phyloP scores from a whole-genome alignment of 2,113 vertebrate species.

The Eubucco bourcierii region DNA sequence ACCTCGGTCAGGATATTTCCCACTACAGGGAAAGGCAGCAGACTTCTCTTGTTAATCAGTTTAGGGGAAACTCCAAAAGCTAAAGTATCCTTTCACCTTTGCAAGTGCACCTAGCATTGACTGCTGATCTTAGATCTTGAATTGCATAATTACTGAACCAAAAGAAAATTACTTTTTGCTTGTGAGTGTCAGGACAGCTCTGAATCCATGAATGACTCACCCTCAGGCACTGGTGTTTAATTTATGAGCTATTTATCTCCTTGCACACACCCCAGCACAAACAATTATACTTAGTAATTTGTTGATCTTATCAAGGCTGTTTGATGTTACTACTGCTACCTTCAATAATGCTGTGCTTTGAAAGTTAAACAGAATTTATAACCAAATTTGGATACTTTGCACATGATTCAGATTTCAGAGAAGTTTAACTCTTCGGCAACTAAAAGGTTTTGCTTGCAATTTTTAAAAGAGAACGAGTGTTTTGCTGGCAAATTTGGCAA shows the following conservation, averaged over 20 bases:
- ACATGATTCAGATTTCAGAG: not conserved
- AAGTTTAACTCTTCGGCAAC: slow-evolving; percentile 41
- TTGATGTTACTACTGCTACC: slow-evolving; percentile 59
- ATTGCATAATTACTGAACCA: slow-evolving; percentile 36
- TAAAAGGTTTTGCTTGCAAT: not conserved
- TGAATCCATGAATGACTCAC: slow-evolving; percentile 51
- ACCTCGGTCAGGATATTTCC: not conserved
- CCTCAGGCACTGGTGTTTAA: slow-evolving; percentile 60
- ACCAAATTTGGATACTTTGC: not conserved
- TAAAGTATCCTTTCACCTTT: slow-evolving; percentile 16
- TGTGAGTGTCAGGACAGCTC: slow-evolving; percentile 27
- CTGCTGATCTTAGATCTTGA: slow-evolving; percentile 30
- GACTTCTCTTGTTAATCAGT: not conserved
- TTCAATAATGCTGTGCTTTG: slow-evolving; percentile 45
- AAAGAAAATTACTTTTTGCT: slow-evolving; percentile 66
- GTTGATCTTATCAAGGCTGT: slow-evolving; percentile 68
- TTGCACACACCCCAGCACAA: slow-evolving; percentile 65
- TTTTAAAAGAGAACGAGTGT: not conserved
- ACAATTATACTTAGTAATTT: slow-evolving; percentile 74
- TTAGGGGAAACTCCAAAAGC: not conserved
- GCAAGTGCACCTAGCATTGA: slow-evolving; percentile 5
- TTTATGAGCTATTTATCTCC: slow-evolving; percentile 74
- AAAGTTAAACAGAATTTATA: slow-evolving; percentile 57
- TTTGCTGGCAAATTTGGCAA: not conserved
- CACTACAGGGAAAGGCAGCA: not conserved